Evolutionary conservation across 1,140 invertebrate genomes (phyloP).

Genomic region (Camponotus pennsylvanicus): DNA sequence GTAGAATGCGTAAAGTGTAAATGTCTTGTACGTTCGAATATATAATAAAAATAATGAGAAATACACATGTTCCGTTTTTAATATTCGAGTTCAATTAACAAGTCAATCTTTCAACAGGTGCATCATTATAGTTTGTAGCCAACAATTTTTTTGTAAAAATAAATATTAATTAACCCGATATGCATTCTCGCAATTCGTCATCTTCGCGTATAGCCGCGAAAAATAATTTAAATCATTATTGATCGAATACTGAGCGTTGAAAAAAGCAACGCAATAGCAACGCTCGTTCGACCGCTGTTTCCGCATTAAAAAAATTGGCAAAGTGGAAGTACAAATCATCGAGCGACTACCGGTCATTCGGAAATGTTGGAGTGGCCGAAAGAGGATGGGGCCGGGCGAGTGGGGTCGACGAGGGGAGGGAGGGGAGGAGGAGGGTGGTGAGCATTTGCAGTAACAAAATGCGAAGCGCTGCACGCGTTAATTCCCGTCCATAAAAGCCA

Average conservation of each 20-base stretch:
- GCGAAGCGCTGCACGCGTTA: slow-evolving; percentile 83
- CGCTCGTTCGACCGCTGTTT: slow-evolving; percentile 62
- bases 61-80: background rate
- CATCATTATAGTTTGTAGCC: background rate
- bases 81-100: slow-evolving; percentile 17
- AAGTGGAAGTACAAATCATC: slow-evolving; percentile 83
- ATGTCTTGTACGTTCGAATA: no score
- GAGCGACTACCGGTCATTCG: slow-evolving; percentile 76
- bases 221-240: slow-evolving; percentile 60
- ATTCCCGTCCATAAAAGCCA: slow-evolving; percentile 86
- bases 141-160: slow-evolving; percentile 13
- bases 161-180: slow-evolving; percentile 37
- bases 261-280: slow-evolving; percentile 51
- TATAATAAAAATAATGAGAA: background rate
- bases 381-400: slow-evolving; percentile 56
- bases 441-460: slow-evolving; percentile 85
- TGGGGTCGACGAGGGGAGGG: slow-evolving; percentile 3
- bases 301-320: slow-evolving; percentile 82
- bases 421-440: slow-evolving; percentile 54
- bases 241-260: slow-evolving; percentile 36
- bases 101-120: slow-evolving; percentile 29
- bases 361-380: slow-evolving; percentile 79
- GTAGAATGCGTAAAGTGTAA: no score
- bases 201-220: background rate
- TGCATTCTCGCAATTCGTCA: slow-evolving; percentile 14